A percentile compares a stretch with the other conserved stretches of the same genome.
These are phyloP conservation scores for Paradoxurus hermaphroditus DNA, from an alignment of 2,113 vertebrate genomes.

Conservation along the genomic window DNA sequence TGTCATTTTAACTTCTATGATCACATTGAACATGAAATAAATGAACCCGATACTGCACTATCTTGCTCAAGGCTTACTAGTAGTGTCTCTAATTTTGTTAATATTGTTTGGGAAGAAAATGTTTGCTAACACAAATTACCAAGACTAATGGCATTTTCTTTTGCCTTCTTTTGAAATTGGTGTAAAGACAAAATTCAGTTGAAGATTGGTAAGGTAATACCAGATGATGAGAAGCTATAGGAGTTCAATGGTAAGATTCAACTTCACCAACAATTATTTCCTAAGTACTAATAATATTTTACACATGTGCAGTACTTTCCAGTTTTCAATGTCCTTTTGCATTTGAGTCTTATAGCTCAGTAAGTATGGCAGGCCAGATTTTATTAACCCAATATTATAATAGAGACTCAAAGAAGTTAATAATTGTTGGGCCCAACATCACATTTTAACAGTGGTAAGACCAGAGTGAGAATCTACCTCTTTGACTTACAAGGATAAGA, in stretches of 20 bases:
- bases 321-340: not conserved
- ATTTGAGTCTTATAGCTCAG: not conserved
- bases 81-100: not conserved
- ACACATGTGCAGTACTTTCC: not conserved
- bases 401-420: not conserved
- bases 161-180: not conserved
- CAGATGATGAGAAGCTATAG: not conserved
- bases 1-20: not conserved
- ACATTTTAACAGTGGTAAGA: not conserved
- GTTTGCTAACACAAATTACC: not conserved
- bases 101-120: not conserved
- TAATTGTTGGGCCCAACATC: not conserved
- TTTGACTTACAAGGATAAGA: not conserved
- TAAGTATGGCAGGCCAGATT: not conserved
- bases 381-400: not conserved
- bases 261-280: conserved; percentile 23
- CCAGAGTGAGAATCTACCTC: not conserved
- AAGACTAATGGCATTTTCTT: not conserved
- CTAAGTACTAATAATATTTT: not conserved
- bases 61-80: not conserved
- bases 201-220: not conserved
- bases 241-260: not conserved
- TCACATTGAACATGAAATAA: not conserved
- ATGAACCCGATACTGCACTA: not conserved
- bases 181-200: not conserved